Conservation (phyloP, 2,113 vertebrate genomes). For the Tyto alba region DNA sequence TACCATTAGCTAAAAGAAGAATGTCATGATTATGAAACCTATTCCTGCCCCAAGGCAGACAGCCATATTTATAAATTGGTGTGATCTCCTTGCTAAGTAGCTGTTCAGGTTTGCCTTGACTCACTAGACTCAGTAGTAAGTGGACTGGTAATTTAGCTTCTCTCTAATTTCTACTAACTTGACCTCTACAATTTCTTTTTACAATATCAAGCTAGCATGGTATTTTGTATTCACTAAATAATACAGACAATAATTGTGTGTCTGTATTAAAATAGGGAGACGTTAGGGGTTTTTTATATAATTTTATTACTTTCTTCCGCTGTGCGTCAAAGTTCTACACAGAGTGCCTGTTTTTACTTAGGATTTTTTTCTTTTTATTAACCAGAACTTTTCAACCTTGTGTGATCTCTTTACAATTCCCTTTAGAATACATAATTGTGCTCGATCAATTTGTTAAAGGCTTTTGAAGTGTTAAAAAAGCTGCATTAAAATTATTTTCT, state of each 20-base stretch:
- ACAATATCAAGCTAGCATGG: background rate
- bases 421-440: constrained; percentile 82
- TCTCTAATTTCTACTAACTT: constrained; percentile 4
- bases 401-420: constrained; percentile 82
- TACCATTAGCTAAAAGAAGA: background rate
- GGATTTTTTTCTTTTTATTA: constrained; percentile 60
- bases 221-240: background rate
- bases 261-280: background rate
- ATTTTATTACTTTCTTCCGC: constrained; percentile 63
- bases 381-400: constrained; percentile 81
- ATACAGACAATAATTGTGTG: background rate
- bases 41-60: background rate
- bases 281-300: background rate
- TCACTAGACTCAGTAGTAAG: background rate
- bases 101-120: background rate
- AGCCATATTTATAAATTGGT: background rate
- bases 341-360: constrained; percentile 70
- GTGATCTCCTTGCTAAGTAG: background rate
- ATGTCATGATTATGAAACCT: background rate
- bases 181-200: background rate
- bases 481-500: constrained; percentile 85
- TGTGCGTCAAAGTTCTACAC: constrained; percentile 57
- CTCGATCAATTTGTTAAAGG: constrained; percentile 82
- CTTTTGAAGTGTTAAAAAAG: constrained; percentile 85
- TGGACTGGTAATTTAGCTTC: background rate